phyloP scores from a whole-genome alignment of 2,797 vertebrate species.

The Sphaeramia orbicularis region DNA sequence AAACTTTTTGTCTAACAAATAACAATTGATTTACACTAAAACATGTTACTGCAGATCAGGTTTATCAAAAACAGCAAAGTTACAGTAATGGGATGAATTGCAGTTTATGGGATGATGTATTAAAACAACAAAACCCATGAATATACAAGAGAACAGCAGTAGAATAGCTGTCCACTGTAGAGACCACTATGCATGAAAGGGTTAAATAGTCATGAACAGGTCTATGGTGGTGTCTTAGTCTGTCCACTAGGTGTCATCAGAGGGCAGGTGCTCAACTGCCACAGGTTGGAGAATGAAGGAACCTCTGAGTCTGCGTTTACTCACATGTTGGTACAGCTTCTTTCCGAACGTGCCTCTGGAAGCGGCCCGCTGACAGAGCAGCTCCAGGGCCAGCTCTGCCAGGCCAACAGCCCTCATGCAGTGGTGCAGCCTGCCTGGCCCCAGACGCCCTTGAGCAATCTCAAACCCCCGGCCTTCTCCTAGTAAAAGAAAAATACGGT shows the following conservation, averaged over 20 bases:
- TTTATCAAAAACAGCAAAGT: no score
- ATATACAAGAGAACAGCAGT: no score
- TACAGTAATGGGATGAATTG: no score
- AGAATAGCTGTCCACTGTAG: no score
- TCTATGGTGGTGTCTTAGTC: background rate
- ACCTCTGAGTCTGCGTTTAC: constrained; percentile 34
- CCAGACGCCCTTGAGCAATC: constrained; percentile 93
- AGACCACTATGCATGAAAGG: no score
- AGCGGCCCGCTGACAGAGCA: constrained; percentile 88
- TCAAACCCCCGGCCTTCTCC: constrained; percentile 95
- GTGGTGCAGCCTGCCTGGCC: constrained; percentile 94
- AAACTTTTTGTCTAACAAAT: no score
- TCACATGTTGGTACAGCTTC: constrained; percentile 91
- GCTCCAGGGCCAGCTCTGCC: constrained; percentile 88
- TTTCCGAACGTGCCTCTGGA: constrained; percentile 89
- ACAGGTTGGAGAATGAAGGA: background rate
- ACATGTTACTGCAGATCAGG: no score
- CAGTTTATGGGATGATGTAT: no score
- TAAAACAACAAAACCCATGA: no score
- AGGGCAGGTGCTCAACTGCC: background rate
- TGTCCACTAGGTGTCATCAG: constrained; percentile 65
- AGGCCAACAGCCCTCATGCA: constrained; percentile 92
- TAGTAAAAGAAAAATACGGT: constrained; percentile 54
- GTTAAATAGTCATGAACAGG: no score
- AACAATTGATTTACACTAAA: no score